Evolutionary conservation across 2,888 invertebrate species (phyloP).

Genomic region (Pardosa pseudoannulata): DNA sequence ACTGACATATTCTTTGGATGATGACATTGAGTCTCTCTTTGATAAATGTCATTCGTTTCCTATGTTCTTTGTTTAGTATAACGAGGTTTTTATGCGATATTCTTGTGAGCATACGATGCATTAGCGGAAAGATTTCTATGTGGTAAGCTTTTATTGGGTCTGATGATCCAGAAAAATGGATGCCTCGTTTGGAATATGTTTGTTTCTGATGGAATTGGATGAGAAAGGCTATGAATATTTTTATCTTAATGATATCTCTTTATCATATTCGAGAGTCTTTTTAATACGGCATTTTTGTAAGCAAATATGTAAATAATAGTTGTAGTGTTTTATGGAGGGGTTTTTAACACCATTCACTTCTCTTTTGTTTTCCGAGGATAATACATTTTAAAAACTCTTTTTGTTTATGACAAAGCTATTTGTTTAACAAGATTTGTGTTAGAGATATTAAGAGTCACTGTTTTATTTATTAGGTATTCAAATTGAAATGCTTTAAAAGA

Average conservation of each 20-base stretch:
- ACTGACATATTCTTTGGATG: neutral
- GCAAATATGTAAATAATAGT: too few relatives aligned
- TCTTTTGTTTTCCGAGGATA: too few relatives aligned
- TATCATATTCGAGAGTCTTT: too few relatives aligned
- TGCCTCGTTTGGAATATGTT: neutral
- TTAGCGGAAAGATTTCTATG: neutral
- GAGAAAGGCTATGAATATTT: neutral
- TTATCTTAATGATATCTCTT: neutral
- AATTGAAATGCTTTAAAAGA: too few relatives aligned
- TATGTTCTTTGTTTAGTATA: neutral
- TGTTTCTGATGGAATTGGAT: neutral
- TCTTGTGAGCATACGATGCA: slow-evolving; percentile 10
- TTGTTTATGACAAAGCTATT: too few relatives aligned
- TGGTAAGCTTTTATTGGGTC: neutral
- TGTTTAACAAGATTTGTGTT: too few relatives aligned
- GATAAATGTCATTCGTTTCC: slow-evolving; percentile 1
- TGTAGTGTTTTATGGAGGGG: too few relatives aligned
- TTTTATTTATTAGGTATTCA: too few relatives aligned
- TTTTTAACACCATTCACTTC: too few relatives aligned
- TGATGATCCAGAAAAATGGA: neutral
- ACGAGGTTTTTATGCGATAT: slow-evolving; percentile 8
- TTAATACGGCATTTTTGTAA: too few relatives aligned
- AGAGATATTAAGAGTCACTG: too few relatives aligned
- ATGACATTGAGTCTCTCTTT: neutral
- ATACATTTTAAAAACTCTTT: too few relatives aligned